Percentiles rank a stretch among this genome's conserved stretches.
Evolutionary conservation across 2,113 vertebrate genomes (phyloP).

Genomic region (Strix aluco): DNA sequence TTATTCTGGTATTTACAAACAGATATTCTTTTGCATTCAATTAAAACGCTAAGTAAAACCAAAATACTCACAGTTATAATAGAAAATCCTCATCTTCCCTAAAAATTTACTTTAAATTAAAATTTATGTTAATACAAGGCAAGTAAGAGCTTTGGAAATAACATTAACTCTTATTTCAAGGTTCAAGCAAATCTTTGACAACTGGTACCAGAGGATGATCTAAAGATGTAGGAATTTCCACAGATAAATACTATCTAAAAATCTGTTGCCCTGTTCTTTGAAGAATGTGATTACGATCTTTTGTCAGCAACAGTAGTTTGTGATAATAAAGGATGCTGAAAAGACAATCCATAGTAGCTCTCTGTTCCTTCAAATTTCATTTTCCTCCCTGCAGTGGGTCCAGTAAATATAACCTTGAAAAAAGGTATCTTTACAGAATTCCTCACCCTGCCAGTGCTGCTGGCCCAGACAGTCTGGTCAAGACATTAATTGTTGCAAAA

Average conservation of each 20-base stretch:
- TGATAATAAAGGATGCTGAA: neutral
- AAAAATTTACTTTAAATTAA: neutral
- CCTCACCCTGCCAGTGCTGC: neutral
- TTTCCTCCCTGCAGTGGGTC: neutral
- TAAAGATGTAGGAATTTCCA: neutral
- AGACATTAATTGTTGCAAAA: neutral
- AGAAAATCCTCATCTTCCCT: neutral
- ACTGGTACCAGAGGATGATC: neutral
- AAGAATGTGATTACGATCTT: neutral
- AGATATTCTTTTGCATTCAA: neutral
- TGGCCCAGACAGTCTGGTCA: neutral
- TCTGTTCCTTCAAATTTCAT: neutral
- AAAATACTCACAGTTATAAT: neutral
- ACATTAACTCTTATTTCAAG: neutral
- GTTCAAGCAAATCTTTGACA: neutral
- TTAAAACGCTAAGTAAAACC: neutral
- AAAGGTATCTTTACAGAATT: neutral
- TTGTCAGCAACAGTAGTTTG: neutral
- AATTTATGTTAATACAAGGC: neutral
- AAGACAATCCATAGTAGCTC: neutral
- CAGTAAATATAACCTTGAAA: neutral
- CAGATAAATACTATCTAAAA: neutral
- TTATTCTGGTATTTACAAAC: neutral
- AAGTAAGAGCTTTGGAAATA: neutral
- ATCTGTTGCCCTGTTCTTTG: neutral